These are phyloP conservation scores for Drosophila affinis DNA, from an alignment of 2,888 invertebrate genomes.

Conservation along the genomic window DNA sequence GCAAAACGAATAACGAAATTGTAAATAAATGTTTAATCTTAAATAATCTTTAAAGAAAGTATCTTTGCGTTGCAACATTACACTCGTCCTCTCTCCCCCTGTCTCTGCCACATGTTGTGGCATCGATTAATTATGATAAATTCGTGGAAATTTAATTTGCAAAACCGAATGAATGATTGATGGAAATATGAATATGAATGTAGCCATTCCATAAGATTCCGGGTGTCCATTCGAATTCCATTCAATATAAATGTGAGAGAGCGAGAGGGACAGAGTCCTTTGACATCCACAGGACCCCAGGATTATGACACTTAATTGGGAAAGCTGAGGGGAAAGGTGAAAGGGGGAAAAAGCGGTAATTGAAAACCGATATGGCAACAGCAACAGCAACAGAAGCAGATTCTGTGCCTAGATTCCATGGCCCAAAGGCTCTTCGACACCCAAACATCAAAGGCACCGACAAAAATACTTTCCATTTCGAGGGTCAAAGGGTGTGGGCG, in stretches of 20 bases:
- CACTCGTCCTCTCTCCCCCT: constrained; percentile 38
- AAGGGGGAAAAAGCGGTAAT: constrained; percentile 46
- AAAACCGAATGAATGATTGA: constrained; percentile 63
- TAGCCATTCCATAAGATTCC: constrained; percentile 38
- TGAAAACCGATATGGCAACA: constrained; percentile 67
- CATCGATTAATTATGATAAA: constrained; percentile 71
- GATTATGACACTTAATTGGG: constrained; percentile 67
- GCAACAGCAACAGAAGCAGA: constrained; percentile 7
- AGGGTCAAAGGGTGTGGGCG: background rate
- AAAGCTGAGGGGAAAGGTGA: background rate
- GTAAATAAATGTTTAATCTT: constrained; percentile 75
- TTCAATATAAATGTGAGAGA: constrained; percentile 8
- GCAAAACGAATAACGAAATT: constrained; percentile 58
- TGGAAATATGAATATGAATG: constrained; percentile 51
- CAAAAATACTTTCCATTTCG: constrained; percentile 19
- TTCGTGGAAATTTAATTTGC: constrained; percentile 59
- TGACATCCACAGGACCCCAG: constrained; percentile 31
- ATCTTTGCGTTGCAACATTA: constrained; percentile 17
- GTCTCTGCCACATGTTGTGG: background rate
- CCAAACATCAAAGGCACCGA: constrained; percentile 34
- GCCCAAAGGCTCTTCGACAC: background rate
- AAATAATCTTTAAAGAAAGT: constrained; percentile 31
- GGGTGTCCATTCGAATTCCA: background rate
- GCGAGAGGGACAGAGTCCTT: background rate
- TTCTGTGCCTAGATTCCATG: constrained; percentile 12